Percentiles rank a stretch among this genome's conserved stretches.
phyloP scores from a whole-genome alignment of 2,888 invertebrate species.

The Blastobasis adustella region DNA sequence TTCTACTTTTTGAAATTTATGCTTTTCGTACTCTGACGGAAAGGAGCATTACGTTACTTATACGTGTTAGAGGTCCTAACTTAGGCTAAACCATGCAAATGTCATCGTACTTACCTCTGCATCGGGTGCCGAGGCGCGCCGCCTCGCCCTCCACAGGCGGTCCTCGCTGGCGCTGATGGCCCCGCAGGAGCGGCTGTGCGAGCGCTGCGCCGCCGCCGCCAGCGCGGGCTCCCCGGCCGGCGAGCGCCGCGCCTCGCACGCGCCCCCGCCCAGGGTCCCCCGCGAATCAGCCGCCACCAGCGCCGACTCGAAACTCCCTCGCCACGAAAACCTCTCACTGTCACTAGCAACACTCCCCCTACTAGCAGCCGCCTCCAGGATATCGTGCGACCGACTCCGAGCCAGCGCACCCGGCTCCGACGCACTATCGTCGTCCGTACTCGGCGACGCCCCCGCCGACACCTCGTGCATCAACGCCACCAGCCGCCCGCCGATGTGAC shows the following conservation, averaged over 20 bases:
- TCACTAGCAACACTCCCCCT: constrained; percentile 85
- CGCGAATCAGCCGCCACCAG: constrained; percentile 90
- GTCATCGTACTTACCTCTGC: constrained; percentile 52
- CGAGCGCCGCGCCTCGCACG: constrained; percentile 83
- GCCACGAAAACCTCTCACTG: constrained; percentile 92
- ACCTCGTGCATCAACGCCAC: constrained; percentile 95
- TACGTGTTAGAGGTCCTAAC: too few relatives aligned
- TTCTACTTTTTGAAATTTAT: too few relatives aligned
- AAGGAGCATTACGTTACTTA: too few relatives aligned
- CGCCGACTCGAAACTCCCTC: constrained; percentile 94
- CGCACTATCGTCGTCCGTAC: constrained; percentile 83
- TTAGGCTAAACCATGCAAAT: too few relatives aligned
- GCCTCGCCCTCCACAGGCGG: constrained; percentile 61
- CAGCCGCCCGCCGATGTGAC: constrained; percentile 90
- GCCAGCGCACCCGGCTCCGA: constrained; percentile 81
- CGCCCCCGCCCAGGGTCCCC: constrained; percentile 82
- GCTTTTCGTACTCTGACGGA: too few relatives aligned
- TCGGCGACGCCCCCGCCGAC: constrained; percentile 84
- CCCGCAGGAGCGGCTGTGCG: constrained; percentile 88
- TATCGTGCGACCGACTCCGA: constrained; percentile 88
- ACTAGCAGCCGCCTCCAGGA: constrained; percentile 77
- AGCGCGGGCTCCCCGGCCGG: constrained; percentile 90
- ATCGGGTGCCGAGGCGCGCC: constrained; percentile 64
- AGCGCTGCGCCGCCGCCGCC: constrained; percentile 85
- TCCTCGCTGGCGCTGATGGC: constrained; percentile 85